A percentile compares a stretch with the other conserved stretches of the same genome.
phyloP scores from a whole-genome alignment of 2,797 vertebrate genomes.

The Allobates femoralis region DNA sequence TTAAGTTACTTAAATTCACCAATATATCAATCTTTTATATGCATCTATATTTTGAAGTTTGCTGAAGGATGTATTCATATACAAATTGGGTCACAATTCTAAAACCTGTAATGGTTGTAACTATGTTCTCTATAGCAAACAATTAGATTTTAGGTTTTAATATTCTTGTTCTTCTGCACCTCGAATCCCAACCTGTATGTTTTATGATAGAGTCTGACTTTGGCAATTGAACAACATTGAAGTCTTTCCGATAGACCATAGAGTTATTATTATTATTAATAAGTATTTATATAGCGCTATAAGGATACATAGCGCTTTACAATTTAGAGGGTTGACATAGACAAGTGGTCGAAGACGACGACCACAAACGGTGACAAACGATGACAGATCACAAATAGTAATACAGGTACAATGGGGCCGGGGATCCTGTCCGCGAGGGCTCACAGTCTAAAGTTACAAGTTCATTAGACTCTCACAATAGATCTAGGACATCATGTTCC shows the following conservation, averaged over 20 bases:
- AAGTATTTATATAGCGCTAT: too few species aligned
- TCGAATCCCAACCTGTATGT: neutral
- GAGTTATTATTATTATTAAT: too few species aligned
- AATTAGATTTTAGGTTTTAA: neutral
- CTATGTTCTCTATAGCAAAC: neutral
- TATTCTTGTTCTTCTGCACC: neutral
- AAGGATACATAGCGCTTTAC: too few species aligned
- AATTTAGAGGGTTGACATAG: too few species aligned
- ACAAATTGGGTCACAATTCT: neutral
- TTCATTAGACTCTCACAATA: neutral
- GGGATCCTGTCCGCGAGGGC: too few species aligned
- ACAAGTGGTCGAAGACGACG: too few species aligned
- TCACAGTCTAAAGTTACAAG: too few species aligned
- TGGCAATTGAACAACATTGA: neutral
- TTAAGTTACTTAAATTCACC: conserved; percentile 5
- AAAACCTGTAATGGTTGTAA: neutral
- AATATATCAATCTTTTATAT: neutral
- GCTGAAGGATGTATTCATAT: neutral
- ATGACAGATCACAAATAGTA: too few species aligned
- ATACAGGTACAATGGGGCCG: too few species aligned
- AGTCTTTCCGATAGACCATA: neutral
- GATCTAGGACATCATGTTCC: neutral
- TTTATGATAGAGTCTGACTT: neutral
- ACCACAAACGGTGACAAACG: too few species aligned
- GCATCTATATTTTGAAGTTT: neutral